Percentiles rank a stretch among this genome's conserved stretches.
Conservation (phyloP, 2,797 vertebrate species). For the Halcyon leucocephala region DNA sequence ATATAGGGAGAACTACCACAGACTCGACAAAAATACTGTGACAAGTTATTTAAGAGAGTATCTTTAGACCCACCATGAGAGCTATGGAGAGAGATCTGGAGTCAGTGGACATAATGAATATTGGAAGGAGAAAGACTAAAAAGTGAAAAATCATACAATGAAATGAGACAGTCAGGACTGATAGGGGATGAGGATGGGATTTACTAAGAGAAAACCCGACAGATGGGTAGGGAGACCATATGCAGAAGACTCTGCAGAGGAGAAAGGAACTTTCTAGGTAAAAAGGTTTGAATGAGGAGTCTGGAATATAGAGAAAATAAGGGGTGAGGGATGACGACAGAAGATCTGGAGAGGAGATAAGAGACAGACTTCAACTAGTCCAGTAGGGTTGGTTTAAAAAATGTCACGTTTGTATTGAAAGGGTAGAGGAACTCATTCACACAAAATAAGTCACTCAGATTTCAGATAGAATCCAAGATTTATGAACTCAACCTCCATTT, state of each 20-base stretch:
- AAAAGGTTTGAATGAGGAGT: neutral
- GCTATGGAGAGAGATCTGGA: neutral
- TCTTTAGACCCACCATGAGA: neutral
- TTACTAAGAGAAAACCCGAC: neutral
- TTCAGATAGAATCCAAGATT: neutral
- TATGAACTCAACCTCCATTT: neutral
- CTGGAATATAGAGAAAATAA: neutral
- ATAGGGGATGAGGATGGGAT: neutral
- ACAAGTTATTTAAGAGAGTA: neutral
- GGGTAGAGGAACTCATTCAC: neutral
- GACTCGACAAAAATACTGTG: neutral
- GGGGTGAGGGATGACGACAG: accelerated
- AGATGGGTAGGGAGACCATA: neutral
- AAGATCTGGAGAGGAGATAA: neutral
- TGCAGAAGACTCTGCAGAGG: neutral
- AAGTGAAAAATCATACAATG: neutral
- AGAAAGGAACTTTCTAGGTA: neutral
- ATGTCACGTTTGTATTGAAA: neutral
- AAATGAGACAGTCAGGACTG: neutral
- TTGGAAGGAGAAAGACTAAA: neutral
- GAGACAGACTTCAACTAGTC: neutral
- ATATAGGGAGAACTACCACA: neutral
- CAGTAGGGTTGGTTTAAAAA: neutral
- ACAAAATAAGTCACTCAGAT: neutral
- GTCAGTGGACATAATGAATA: neutral